Evolutionary conservation across 2,888 invertebrate species (phyloP), one percentile per base, ranked within the genome.

Genomic region (Dexiosoma caninum): DNA sequence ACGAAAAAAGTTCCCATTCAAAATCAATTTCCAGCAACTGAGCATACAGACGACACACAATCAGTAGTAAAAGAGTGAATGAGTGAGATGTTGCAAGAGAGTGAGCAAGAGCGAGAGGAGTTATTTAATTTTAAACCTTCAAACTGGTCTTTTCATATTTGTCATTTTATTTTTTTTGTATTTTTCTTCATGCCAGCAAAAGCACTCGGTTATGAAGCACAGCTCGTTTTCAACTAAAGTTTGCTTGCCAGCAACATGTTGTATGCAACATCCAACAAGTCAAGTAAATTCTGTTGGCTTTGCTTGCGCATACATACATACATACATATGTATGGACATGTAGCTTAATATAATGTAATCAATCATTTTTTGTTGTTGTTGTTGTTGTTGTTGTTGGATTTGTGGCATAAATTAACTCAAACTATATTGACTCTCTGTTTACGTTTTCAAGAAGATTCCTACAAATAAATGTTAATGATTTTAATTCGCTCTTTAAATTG

Each of bases 351-450:
- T 44, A 16, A 55, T 32, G 23, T 49, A 37, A 64, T 66, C 57
- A 74, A 32, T 74, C 64, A 49, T 21, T 32, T 42, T 8, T 7
- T 60, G 27, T 5, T 40, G 32, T 57, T 42, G 27, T 6, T 5
- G 27, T 6, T 37, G 21, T 27, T 44, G 30, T 44, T 72, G 16
- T 62, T 32, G 1, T 51, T 66, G 46, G 53, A 60, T 77, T 59
- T 42, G 27, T 66, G 72, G 27, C 35, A 42, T 19, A 77, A 62
- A 42, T 27, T 35, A 46, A 57, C 51, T 71, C 76, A 53, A 60
- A 35, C 53, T 35, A 27, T 14, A 30, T 14, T 16, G 32, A 27
- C 46, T 83, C 83, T 83, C 83, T 83, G 83, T 83, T 82, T 82
- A 83, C 70, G 53, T 71, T 80, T 71, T 71, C 12, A 12, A 21